Conservation (phyloP, 2,113 vertebrate genomes). For the Psettodes erumei region DNA sequence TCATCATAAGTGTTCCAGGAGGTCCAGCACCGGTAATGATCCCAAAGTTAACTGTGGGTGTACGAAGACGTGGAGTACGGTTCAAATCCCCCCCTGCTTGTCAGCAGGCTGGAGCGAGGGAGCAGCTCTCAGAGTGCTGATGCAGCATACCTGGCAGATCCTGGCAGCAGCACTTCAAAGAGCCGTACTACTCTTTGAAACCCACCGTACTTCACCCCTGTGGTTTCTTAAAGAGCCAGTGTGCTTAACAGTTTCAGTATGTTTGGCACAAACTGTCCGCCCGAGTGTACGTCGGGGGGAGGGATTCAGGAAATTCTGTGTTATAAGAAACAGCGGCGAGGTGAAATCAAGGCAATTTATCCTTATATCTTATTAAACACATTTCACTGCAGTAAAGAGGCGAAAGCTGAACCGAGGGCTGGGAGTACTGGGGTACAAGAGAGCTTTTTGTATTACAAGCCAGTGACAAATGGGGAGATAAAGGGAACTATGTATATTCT, state of each 20-base stretch:
- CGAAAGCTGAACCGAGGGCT: constrained; percentile 43
- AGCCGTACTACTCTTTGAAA: constrained; percentile 87
- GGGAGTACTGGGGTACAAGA: constrained; percentile 47
- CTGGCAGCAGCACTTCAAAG: constrained; percentile 92
- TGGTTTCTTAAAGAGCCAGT: constrained; percentile 89
- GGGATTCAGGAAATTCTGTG: constrained; percentile 74
- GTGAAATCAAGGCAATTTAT: constrained; percentile 74
- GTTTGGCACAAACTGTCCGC: constrained; percentile 86
- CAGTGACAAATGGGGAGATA: constrained; percentile 66
- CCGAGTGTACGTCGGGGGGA: constrained; percentile 42
- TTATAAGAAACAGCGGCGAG: constrained; percentile 75
- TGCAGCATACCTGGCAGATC: constrained; percentile 91
- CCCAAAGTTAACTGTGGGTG: constrained; percentile 22
- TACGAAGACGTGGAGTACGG: constrained; percentile 25
- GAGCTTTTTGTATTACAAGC: constrained; percentile 51
- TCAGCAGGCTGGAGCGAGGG: constrained; percentile 48
- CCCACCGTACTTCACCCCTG: constrained; percentile 87
- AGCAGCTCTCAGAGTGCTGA: constrained; percentile 82
- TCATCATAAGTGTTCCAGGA: constrained; percentile 33
- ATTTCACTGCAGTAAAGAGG: constrained; percentile 43
- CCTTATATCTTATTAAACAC: constrained; percentile 69
- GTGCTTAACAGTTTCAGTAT: constrained; percentile 90
- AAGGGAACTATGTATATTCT: constrained; percentile 55
- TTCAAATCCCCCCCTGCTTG: constrained; percentile 39
- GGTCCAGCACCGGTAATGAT: constrained; percentile 37